Conservation (phyloP, 2,888 invertebrate genomes). For the Sinelater perroti region DNA sequence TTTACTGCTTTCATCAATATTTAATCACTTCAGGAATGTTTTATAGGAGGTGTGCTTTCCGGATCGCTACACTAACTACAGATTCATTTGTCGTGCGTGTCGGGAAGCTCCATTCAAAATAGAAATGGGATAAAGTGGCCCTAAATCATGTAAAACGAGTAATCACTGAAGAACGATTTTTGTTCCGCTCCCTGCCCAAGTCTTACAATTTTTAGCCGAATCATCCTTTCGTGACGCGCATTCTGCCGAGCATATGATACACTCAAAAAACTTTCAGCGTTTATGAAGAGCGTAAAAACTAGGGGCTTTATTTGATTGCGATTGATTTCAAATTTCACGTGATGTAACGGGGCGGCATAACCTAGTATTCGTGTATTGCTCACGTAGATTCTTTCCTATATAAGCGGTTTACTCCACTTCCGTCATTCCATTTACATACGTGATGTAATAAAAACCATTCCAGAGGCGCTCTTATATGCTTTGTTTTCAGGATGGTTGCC, state of each 20-base stretch:
- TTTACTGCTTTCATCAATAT: no score
- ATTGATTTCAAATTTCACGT: constrained; percentile 35
- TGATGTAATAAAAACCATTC: constrained; percentile 45
- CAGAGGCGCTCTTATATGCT: constrained; percentile 36
- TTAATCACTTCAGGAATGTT: no score
- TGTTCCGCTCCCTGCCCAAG: background rate
- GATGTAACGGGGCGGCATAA: constrained; percentile 27
- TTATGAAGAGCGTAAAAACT: constrained; percentile 23
- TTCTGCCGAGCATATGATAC: constrained; percentile 3
- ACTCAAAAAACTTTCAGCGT: constrained; percentile 5
- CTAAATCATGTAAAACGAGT: no score
- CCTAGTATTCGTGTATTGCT: constrained; percentile 29
- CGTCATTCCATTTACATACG: constrained; percentile 45
- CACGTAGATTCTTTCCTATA: constrained; percentile 37
- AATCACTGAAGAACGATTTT: no score
- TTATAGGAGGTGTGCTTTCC: no score
- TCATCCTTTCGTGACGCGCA: constrained; percentile 9
- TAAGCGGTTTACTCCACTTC: constrained; percentile 41
- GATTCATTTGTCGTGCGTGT: no score
- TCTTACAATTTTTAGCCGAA: constrained; percentile 7
- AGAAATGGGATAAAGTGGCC: no score
- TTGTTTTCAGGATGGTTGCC: constrained; percentile 36
- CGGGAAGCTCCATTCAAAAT: no score
- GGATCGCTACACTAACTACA: no score
- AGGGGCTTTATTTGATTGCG: constrained; percentile 27